Percentiles rank a stretch among this genome's conserved stretches.
These are phyloP conservation scores for Porites evermanni DNA, from an alignment of 92 coral and sea anemone species.

Conservation along the genomic window DNA sequence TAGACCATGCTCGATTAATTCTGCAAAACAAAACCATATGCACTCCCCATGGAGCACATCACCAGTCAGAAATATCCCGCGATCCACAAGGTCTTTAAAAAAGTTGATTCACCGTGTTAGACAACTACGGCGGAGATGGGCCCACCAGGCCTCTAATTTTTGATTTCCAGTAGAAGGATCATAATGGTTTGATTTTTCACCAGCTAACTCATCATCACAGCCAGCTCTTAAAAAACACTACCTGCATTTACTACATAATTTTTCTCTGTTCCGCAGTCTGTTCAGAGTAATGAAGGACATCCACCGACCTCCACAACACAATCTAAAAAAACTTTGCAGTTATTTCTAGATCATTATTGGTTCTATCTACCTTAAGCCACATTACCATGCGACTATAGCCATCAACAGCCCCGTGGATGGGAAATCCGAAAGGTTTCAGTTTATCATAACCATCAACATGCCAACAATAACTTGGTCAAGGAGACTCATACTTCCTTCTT, in stretches of 20 bases:
- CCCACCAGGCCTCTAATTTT: conserved; percentile 69
- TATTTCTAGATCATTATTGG: no score
- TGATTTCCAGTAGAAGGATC: conserved; percentile 65
- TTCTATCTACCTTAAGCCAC: no score
- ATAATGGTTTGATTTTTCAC: conserved; percentile 51
- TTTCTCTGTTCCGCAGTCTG: conserved; percentile 69
- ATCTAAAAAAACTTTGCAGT: neutral
- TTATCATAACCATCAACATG: no score
- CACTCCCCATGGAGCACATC: conserved; percentile 53
- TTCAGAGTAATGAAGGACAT: conserved; percentile 61
- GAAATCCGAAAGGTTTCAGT: no score
- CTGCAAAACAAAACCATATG: conserved; percentile 61
- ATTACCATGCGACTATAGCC: no score
- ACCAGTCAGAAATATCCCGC: conserved; percentile 39
- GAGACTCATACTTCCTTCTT: conserved; percentile 48
- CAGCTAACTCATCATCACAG: conserved; percentile 61
- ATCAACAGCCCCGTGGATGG: no score
- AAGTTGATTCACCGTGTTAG: conserved; percentile 69
- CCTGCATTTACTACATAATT: conserved; percentile 55
- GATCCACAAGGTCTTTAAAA: conserved; percentile 59
- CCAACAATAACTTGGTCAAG: conserved; percentile 15
- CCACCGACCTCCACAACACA: conserved; percentile 67
- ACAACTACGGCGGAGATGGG: conserved; percentile 49
- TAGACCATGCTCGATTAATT: no score
- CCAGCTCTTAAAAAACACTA: conserved; percentile 66